Conservation (phyloP, 2,888 invertebrate genomes). For the Meiosimyza platycephala region DNA sequence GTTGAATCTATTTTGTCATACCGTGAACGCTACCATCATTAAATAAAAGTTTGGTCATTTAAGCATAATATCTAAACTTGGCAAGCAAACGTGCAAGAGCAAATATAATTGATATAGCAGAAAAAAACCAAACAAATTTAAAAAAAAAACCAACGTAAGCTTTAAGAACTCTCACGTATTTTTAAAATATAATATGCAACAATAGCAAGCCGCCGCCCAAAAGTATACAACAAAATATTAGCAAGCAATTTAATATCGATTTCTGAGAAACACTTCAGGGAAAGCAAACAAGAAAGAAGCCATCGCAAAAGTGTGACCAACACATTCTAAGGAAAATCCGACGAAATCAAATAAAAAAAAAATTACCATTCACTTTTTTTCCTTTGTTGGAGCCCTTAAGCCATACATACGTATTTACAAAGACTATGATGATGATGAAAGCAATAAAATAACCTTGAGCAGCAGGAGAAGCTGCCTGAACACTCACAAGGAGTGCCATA, state of each 20-base stretch:
- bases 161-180: constrained; percentile 1
- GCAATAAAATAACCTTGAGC: constrained; percentile 33
- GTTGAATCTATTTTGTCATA: neutral
- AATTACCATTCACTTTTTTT: too few species aligned
- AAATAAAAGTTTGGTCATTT: too few species aligned
- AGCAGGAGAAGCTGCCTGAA: constrained; percentile 17
- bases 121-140: neutral
- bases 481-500: constrained; percentile 23
- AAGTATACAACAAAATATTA: constrained; percentile 26
- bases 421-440: neutral
- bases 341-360: too few species aligned
- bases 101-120: too few species aligned
- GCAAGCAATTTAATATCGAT: constrained; percentile 25
- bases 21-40: neutral
- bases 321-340: too few species aligned
- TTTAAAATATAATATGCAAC: neutral
- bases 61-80: too few species aligned
- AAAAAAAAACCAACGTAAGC: constrained; percentile 13
- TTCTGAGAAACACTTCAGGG: constrained; percentile 11
- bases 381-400: too few species aligned
- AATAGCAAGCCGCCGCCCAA: constrained; percentile 36
- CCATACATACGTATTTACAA: too few species aligned
- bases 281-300: neutral
- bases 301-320: neutral
- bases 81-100: too few species aligned